These are phyloP conservation scores for Leucopsar rothschildi DNA, from an alignment of 2,113 vertebrate species.

Conservation along the genomic window DNA sequence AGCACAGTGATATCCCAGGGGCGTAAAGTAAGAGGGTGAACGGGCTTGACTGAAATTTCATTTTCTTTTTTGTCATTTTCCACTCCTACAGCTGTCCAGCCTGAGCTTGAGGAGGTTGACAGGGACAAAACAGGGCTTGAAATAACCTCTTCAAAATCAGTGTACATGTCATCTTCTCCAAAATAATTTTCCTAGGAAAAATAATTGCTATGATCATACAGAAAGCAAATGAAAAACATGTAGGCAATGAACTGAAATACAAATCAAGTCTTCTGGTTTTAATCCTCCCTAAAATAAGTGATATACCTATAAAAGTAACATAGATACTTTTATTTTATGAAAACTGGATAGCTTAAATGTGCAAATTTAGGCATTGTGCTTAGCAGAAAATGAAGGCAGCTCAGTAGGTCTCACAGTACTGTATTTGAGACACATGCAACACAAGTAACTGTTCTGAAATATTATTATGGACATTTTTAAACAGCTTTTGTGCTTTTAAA, in stretches of 20 bases:
- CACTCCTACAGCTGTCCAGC: constrained; percentile 91
- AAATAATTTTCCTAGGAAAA: constrained; percentile 93
- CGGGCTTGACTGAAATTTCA: constrained; percentile 67
- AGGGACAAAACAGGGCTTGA: constrained; percentile 91
- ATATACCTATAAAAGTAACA: not conserved
- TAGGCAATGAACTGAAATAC: not conserved
- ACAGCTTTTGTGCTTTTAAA: not conserved
- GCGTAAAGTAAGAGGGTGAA: constrained; percentile 87
- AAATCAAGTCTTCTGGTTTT: not conserved
- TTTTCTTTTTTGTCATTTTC: constrained; percentile 77
- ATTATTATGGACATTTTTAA: not conserved
- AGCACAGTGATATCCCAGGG: constrained; percentile 98
- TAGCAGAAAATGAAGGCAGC: not conserved
- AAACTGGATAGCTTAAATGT: not conserved
- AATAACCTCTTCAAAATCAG: constrained; percentile 92
- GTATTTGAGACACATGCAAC: not conserved
- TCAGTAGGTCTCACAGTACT: not conserved
- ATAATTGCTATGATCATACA: not conserved
- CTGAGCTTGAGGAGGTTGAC: constrained; percentile 88
- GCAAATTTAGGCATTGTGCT: not conserved
- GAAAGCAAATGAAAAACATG: not conserved
- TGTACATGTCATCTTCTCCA: constrained; percentile 98
- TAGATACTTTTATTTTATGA: not conserved
- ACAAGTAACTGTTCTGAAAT: not conserved
- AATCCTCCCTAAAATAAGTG: not conserved